Base-by-base conservation (phyloP, 35 echinoderm and acorn worm species). In the Heliocidaris tuberculata region DNA sequence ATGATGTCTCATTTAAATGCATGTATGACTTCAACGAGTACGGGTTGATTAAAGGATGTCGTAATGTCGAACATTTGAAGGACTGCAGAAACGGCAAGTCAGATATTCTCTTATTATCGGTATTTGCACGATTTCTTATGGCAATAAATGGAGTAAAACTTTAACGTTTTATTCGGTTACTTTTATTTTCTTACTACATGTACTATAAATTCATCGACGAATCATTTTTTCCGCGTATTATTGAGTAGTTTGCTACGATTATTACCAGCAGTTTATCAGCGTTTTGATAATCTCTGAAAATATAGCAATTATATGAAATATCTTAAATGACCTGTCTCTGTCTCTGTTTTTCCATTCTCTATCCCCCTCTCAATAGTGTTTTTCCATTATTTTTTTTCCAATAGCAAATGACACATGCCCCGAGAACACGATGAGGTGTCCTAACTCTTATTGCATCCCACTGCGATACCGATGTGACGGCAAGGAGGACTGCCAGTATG, bases 371-470 rank as follows among this genome's bases (percentile, higher is more conserved):
- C n/a, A n/a, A n/a, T n/a, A n/a, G 35, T 42, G 1, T 42, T 42
- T n/a, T 3, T 78, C 65, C 6, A 27, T 78, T 24, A 7, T 19
- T 19, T 78, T 78, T 78, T 42, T 78, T 7, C 8, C 19, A 78
- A 78, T 60, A 32, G 59, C 19, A 32, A 94, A 59, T 31, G 56
- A 35, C 15, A 17, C 61, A 16, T 96, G 96, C 59, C 56, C 32
- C 27, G 56, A 61, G 32, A 54, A 30, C 27, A 93, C 92, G 91
- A 59, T 86, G 48, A 96, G 92, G 50, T 96, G 96, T 71, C 94
- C 94, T 19, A 59, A 94, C 47, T 95, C 94, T 12, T 96, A 95
- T 48, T 96, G 96, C 42, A 96, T 96, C 7, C 94, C 94, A 47
- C 60, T 96, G 10, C 31, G 52, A 30, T 90, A 90, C 31, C 96